A percentile compares a stretch with the other conserved stretches of the same genome.
Conservation (phyloP, 2,888 invertebrate genomes). For the Drosophila anceps region DNA sequence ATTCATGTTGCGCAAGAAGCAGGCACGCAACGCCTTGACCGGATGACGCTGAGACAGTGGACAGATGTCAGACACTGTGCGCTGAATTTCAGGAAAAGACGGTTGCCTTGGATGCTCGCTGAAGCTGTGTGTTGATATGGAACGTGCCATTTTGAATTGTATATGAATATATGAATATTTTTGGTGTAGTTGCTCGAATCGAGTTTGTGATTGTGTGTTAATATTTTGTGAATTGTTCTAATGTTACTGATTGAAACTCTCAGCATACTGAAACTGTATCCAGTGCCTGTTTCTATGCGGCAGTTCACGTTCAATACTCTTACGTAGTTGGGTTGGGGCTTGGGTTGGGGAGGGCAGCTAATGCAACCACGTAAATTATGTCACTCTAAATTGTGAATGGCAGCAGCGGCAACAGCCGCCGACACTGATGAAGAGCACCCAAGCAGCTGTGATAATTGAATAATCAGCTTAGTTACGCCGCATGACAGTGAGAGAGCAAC, state of each 20-base stretch:
- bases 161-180: neutral
- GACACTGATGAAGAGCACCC: slow-evolving; percentile 63
- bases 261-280: slow-evolving; percentile 2
- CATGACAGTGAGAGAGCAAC: slow-evolving; percentile 38
- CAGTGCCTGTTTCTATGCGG: slow-evolving; percentile 35
- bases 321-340: slow-evolving; percentile 28
- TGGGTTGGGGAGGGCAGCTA: slow-evolving; percentile 2
- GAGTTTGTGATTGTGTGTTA: neutral
- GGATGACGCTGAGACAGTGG: neutral
- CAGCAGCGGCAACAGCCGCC: slow-evolving; percentile 34
- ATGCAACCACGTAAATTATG: slow-evolving; percentile 61
- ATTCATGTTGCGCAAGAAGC: slow-evolving; percentile 48
- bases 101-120: neutral
- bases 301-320: slow-evolving; percentile 41
- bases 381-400: slow-evolving; percentile 65
- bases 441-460: slow-evolving; percentile 77
- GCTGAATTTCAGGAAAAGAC: neutral
- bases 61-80: neutral
- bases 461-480: slow-evolving; percentile 73
- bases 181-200: neutral
- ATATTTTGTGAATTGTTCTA: neutral
- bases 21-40: slow-evolving; percentile 27
- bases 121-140: neutral
- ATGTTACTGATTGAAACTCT: neutral
- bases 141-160: slow-evolving; percentile 9